Percentiles rank a stretch among this genome's conserved stretches.
phyloP scores from a whole-genome alignment of 2,888 invertebrate species.

The Platycheirus albimanus region DNA sequence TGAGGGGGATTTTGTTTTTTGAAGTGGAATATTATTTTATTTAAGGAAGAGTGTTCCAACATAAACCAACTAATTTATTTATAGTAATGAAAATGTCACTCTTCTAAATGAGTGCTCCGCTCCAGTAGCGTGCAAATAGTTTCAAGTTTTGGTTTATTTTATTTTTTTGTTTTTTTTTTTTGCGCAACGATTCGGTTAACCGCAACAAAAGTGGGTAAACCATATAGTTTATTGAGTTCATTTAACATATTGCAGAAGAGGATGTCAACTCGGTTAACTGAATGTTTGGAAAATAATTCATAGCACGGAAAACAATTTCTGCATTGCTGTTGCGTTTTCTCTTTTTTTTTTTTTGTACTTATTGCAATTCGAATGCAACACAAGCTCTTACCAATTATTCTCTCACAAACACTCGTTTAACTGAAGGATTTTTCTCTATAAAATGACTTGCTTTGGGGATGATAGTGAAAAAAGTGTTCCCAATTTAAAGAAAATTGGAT shows the following conservation, averaged over 20 bases:
- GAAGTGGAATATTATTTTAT: background rate
- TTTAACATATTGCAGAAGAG: slow-evolving; percentile 3
- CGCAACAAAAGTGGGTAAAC: background rate
- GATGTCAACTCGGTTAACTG: slow-evolving; percentile 26
- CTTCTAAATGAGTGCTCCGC: background rate
- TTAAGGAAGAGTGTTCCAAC: background rate
- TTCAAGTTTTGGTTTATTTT: slow-evolving; percentile 9
- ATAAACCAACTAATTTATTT: background rate
- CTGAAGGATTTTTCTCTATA: slow-evolving; percentile 18
- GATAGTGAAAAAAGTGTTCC: background rate
- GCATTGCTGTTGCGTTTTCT: slow-evolving; percentile 52
- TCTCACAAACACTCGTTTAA: slow-evolving; percentile 27
- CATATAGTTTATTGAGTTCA: background rate
- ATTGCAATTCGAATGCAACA: slow-evolving; percentile 61
- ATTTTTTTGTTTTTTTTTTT: slow-evolving; percentile 1
- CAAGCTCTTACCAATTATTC: slow-evolving; percentile 58
- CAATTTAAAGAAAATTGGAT: background rate
- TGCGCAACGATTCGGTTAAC: background rate
- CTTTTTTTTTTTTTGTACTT: slow-evolving; percentile 21
- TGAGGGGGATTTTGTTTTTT: background rate
- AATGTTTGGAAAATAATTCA: slow-evolving; percentile 47
- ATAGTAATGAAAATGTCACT: slow-evolving; percentile 14
- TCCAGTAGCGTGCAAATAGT: background rate
- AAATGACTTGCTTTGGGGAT: slow-evolving; percentile 1
- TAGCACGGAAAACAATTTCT: slow-evolving; percentile 60